Evolutionary conservation across 2,888 invertebrate species (phyloP), one percentile per base, ranked within the genome.

Genomic region (Neoitamus cyanurus): DNA sequence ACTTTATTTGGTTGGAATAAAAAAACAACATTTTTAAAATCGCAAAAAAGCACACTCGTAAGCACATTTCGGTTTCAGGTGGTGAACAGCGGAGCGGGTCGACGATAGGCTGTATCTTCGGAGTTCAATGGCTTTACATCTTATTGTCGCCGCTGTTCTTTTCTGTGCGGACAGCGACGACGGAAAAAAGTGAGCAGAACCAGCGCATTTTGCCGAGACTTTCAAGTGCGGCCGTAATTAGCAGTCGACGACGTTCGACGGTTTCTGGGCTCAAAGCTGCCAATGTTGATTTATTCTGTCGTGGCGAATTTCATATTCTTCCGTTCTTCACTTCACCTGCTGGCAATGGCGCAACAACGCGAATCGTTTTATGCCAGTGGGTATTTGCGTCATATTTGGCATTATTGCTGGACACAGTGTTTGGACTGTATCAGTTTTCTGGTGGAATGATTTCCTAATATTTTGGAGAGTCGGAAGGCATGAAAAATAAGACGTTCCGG

Each of bases 191-290:
- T 4, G 20, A 73, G 28, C 20, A 69, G 5, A 25, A n/a, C 25
- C 69, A 69, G 11, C 70, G 30, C 15, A 37, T 37, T 75, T 48
- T 37, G 25, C 75, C 42, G 36, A 75, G 42, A 75, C 46, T 75
- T 75, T 75, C 75, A 28, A 75, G 75, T 75, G 34, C 42, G 75
- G 28, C 28, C 25, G 42, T 9, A 75, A 37, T 75, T 75, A 75
- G 28, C 13, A 15, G 46, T 42, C 20, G 37, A n/a, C 75, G 37
- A 73, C 34, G 37, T 73, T 73, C 73, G 58, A 58, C 48, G 20
- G n/a, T 48, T 48, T 48, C 48, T 48, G 48, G 7, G 58, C 58
- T 58, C 58, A 58, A 58, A 58, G 25, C 15, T 58, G 25, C 58
- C 25, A n/a, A 58, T 58, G 58, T 25, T 58, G 58, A 58, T 58